These are phyloP conservation scores for Drosophila neutralis DNA, from an alignment of 2,888 invertebrate species.

Conservation along the genomic window DNA sequence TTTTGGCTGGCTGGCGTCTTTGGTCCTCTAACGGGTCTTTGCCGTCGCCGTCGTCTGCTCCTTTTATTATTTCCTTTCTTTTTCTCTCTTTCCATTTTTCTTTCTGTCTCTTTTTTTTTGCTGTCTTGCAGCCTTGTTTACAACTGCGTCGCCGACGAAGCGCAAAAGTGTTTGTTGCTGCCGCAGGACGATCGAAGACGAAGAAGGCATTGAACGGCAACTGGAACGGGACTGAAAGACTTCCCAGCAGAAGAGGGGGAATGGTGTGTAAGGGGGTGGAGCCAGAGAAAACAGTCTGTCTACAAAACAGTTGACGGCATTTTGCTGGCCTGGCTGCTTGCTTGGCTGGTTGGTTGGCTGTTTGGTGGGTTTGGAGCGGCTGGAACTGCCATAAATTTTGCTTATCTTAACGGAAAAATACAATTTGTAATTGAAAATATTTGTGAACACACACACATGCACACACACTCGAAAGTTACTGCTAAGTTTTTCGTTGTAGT, in stretches of 20 bases:
- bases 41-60: conserved; percentile 13
- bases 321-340: conserved; percentile 9
- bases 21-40: conserved; percentile 28
- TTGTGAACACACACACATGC: conserved; percentile 49
- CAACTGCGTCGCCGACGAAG: conserved; percentile 74
- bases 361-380: not conserved
- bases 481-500: conserved; percentile 51
- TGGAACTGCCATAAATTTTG: conserved; percentile 76
- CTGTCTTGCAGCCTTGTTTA: conserved; percentile 63
- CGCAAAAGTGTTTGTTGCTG: conserved; percentile 78
- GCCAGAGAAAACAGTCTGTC: not conserved
- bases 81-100: conserved; percentile 6
- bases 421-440: conserved; percentile 80
- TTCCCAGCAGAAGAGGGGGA: not conserved
- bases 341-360: not conserved
- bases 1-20: conserved; percentile 41
- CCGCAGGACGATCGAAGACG: conserved; percentile 64
- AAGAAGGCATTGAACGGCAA: conserved; percentile 16
- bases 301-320: conserved; percentile 33
- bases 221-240: conserved; percentile 7
- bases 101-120: not conserved
- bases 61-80: conserved; percentile 5
- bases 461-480: conserved; percentile 32
- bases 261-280: no score
- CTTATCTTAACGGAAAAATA: conserved; percentile 80